phyloP scores from a whole-genome alignment of 2,888 invertebrate genomes.

The Autographa pulchrina region DNA sequence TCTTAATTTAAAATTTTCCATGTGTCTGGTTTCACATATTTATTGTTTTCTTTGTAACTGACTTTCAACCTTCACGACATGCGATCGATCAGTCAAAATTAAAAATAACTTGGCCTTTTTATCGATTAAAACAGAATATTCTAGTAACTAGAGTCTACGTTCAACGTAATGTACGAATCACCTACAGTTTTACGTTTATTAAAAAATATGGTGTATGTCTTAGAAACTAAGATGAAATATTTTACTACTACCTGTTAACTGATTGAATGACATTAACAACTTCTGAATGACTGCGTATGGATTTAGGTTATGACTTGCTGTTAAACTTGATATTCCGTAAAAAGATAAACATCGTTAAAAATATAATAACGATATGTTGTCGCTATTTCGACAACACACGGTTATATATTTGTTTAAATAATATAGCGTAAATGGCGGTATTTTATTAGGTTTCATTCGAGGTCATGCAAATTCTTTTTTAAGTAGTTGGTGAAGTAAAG shows the following conservation, averaged over 20 bases:
- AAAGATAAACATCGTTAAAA: conserved; percentile 33
- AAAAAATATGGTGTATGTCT: too few relatives aligned
- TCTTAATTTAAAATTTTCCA: neutral
- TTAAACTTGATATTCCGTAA: conserved; percentile 46
- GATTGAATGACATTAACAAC: conserved; percentile 28
- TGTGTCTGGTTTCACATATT: conserved; percentile 7
- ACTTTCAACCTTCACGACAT: conserved; percentile 36
- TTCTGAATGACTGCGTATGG: conserved; percentile 31
- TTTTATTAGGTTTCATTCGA: neutral
- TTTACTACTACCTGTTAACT: conserved; percentile 14
- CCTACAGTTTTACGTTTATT: neutral
- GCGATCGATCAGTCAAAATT: conserved; percentile 37
- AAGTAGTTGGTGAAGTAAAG: neutral
- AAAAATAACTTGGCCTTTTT: conserved; percentile 42
- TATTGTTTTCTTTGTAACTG: conserved; percentile 14
- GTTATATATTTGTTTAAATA: conserved; percentile 21
- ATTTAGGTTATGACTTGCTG: conserved; percentile 43
- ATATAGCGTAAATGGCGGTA: neutral
- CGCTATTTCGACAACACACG: conserved; percentile 19
- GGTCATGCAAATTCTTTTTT: neutral
- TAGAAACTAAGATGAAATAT: conserved; percentile 27
- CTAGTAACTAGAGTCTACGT: conserved; percentile 23
- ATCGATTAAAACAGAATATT: conserved; percentile 48
- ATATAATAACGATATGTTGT: conserved; percentile 35
- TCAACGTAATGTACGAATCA: conserved; percentile 12